These are phyloP conservation scores for Tragelaphus buxtoni DNA, from an alignment of 2,113 vertebrate genomes.

Conservation along the genomic window DNA sequence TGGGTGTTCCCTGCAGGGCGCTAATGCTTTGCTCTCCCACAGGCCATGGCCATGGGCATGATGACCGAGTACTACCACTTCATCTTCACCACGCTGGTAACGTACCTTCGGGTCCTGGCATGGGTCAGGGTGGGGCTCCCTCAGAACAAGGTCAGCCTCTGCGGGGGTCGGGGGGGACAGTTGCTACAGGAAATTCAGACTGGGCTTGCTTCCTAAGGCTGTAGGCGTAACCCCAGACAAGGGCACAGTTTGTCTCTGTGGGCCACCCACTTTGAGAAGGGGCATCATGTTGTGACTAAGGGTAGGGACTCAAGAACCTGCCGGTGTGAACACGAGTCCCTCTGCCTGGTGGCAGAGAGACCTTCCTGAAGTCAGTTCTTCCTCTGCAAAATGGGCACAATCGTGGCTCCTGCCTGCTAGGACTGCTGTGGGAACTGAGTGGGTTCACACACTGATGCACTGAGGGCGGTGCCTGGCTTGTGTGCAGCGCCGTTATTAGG, in stretches of 20 bases:
- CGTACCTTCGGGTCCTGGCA: constrained; percentile 57
- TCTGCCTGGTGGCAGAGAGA: neutral
- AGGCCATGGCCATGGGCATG: constrained; percentile 99
- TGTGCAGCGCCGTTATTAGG: neutral
- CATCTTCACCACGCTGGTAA: constrained; percentile 99
- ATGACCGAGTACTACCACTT: constrained; percentile 99
- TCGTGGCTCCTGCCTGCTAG: neutral
- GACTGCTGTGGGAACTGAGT: neutral
- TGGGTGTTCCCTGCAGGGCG: fast-evolving
- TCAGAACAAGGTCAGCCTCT: fast-evolving
- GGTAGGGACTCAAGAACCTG: neutral
- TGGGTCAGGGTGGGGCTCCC: neutral
- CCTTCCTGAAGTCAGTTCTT: neutral
- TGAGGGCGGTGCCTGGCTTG: neutral
- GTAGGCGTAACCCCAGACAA: neutral
- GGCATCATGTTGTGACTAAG: fast-evolving
- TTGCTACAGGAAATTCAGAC: neutral
- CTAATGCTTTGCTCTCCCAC: constrained; percentile 51
- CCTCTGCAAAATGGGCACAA: constrained; percentile 17
- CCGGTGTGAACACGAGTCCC: neutral
- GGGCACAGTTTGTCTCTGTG: neutral
- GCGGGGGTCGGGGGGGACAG: fast-evolving
- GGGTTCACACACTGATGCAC: neutral
- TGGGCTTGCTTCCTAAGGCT: neutral
- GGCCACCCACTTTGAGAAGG: neutral